phyloP scores from a whole-genome alignment of 2,888 invertebrate species.

The Macrosiphum euphorbiae region DNA sequence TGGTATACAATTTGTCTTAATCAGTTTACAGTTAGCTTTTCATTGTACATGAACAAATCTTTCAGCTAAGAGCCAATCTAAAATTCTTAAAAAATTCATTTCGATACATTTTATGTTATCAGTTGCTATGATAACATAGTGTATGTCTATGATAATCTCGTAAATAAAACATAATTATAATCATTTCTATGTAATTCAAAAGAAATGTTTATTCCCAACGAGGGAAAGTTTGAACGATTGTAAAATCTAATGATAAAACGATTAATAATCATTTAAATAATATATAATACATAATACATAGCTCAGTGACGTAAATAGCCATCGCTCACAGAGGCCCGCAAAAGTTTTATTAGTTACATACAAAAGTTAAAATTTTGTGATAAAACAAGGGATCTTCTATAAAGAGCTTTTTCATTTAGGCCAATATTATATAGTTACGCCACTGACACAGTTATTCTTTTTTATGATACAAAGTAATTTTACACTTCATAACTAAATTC shows the following conservation, averaged over 20 bases:
- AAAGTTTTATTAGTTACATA: neutral
- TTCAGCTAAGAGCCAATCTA: neutral
- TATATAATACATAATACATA: neutral
- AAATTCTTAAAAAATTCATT: neutral
- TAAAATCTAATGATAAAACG: neutral
- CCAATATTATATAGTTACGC: slow-evolving; percentile 31
- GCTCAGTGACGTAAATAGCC: slow-evolving; percentile 19
- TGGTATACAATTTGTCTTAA: neutral
- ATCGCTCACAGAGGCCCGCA: neutral
- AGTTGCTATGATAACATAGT: neutral
- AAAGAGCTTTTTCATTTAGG: slow-evolving; percentile 27
- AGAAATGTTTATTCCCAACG: neutral
- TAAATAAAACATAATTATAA: neutral
- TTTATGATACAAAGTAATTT: neutral
- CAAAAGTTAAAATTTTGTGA: neutral
- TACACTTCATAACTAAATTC: neutral
- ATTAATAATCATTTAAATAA: neutral
- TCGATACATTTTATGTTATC: neutral
- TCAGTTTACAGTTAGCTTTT: too few relatives aligned
- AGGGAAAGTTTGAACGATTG: neutral
- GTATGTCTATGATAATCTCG: neutral
- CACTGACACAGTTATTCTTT: neutral
- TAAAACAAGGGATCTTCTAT: neutral
- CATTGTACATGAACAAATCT: neutral
- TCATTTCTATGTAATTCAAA: neutral